phyloP scores from a whole-genome alignment of 2,888 invertebrate genomes.

The Latrodectus hesperus region DNA sequence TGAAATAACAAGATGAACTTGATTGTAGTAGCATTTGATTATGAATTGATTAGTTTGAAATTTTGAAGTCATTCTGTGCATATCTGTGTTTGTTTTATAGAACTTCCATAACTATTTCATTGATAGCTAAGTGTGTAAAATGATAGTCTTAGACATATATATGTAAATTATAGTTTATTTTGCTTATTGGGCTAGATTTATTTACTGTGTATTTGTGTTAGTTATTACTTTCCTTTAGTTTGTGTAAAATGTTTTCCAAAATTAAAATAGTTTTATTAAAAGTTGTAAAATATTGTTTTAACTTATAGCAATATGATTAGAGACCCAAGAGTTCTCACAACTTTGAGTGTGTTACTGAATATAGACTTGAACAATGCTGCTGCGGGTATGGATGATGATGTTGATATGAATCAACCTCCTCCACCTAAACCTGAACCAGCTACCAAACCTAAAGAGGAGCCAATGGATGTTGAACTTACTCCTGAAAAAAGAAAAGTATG shows the following conservation, averaged over 20 bases:
- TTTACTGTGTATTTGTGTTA: neutral
- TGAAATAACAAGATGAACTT: too few species aligned
- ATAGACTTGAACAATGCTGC: slow-evolving; percentile 77
- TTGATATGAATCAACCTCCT: slow-evolving; percentile 74
- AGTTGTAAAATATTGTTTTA: slow-evolving; percentile 15
- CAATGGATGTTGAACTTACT: slow-evolving; percentile 75
- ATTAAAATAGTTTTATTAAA: slow-evolving; percentile 3
- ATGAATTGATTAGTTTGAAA: too few species aligned
- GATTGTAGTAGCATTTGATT: too few species aligned
- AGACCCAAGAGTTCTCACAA: slow-evolving; percentile 82
- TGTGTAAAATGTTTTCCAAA: neutral
- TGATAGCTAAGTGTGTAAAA: too few species aligned
- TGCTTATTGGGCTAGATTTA: neutral
- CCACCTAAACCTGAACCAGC: slow-evolving; percentile 51
- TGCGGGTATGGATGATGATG: slow-evolving; percentile 79
- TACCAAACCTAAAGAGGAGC: slow-evolving; percentile 57
- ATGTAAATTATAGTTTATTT: neutral
- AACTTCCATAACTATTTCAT: too few species aligned
- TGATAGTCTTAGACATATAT: too few species aligned
- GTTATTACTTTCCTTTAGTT: neutral
- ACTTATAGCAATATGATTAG: slow-evolving; percentile 77
- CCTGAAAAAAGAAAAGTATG: slow-evolving; percentile 78
- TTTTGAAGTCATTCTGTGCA: too few species aligned
- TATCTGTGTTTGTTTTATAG: too few species aligned
- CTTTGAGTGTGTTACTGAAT: slow-evolving; percentile 83